phyloP scores from a whole-genome alignment of 2,113 vertebrate species.

The Saimiri boliviensis region DNA sequence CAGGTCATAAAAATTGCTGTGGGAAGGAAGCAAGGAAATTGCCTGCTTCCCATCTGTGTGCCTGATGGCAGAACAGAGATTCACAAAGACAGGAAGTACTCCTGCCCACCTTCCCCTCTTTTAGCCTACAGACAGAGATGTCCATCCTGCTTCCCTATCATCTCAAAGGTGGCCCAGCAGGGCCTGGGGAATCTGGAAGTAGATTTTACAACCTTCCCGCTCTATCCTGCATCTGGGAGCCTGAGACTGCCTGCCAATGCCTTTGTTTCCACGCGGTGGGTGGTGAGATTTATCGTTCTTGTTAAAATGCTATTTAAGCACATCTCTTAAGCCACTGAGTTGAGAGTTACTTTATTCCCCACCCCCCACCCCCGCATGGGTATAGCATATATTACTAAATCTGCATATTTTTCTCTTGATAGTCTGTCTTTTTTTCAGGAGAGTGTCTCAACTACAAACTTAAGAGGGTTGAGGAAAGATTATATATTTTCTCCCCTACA shows the following conservation, averaged over 20 bases:
- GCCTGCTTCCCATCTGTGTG: not conserved
- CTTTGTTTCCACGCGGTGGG: not conserved
- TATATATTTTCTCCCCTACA: not conserved
- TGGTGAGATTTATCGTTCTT: not conserved
- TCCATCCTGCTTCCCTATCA: not conserved
- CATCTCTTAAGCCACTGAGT: not conserved
- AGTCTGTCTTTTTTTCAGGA: not conserved
- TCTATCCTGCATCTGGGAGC: not conserved
- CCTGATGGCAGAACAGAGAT: not conserved
- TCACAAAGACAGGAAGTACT: not conserved
- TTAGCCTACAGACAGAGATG: not conserved
- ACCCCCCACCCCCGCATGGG: not conserved
- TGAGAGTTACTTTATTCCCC: not conserved
- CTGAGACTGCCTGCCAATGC: not conserved
- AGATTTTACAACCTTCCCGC: not conserved
- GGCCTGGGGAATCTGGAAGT: not conserved
- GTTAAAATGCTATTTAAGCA: not conserved
- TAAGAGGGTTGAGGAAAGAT: not conserved
- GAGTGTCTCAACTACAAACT: not conserved
- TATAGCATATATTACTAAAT: not conserved
- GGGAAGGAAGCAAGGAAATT: not conserved
- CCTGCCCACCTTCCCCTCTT: not conserved
- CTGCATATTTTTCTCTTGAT: not conserved
- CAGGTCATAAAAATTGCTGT: not conserved
- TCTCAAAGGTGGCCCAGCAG: not conserved